Evolutionary conservation across 2,888 invertebrate species (phyloP), one percentile per base, ranked within the genome.

Genomic region (Eilema caniola): DNA sequence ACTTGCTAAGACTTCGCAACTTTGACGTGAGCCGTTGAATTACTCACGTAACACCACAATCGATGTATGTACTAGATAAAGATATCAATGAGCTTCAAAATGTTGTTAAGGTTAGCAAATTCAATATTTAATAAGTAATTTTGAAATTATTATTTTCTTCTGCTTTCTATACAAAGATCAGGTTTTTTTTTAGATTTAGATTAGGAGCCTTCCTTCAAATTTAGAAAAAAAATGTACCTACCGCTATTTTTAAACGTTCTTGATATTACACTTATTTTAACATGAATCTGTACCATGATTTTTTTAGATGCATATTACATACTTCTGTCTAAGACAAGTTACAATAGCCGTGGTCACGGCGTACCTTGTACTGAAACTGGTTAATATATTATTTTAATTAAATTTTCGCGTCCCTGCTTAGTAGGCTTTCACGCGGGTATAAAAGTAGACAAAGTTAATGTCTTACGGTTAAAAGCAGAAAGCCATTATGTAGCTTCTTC

Each of bases 1-100:
- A 92, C 92, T 94, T 91, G 86, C 88, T 93, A 94, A 93, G 94
- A 92, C 93, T 95, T 94, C 90, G 83, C 85, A 95, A 95, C 94
- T 95, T 93, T 91, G 92, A 92, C 93, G 91, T 88, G 86, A 84
- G 81, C 83, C 86, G 84, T 86, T 85, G 89, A 91, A 92, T 92
- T 91, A 91, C 92, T 87, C 84, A 86, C 86, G 84, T 83, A 85
- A 89, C 86, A 85, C 86, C 84, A 85, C 90, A 90, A 90, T 92
- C 90, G 89, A 92, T 90, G 88, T 82, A 85, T 84, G 85, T 78
- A 80, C 78, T 85, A 88, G 85, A 85, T 86, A 65, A 57, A 57
- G 57, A 78, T 74, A 75, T 75, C 74, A 70, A 67, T 77, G 75
- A 81, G 80, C 69, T 57, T 59, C 24, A 56, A 59, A 41, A 37